These are phyloP conservation scores for Caenorhabditis zanzibari DNA, from an alignment of 2,888 invertebrate species.

Conservation along the genomic window DNA sequence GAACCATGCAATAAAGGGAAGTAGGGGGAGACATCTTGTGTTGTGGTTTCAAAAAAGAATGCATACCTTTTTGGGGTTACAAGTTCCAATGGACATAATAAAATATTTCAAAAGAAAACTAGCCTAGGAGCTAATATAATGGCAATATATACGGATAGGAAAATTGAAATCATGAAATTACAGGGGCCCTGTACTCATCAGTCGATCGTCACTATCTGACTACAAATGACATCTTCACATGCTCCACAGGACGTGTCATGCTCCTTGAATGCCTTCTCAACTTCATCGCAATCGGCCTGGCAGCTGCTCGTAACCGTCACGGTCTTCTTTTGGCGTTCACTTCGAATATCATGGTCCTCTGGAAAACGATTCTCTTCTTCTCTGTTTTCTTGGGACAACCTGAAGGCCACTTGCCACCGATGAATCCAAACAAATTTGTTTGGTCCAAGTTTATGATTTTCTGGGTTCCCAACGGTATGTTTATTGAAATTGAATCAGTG, in stretches of 20 bases:
- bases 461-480: conserved; percentile 63
- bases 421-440: conserved; percentile 55
- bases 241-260: conserved; percentile 79
- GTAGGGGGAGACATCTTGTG: background rate
- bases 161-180: too few species aligned
- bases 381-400: conserved; percentile 73
- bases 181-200: conserved; percentile 78
- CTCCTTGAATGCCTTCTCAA: conserved; percentile 77
- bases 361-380: conserved; percentile 79
- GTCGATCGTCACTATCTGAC: conserved; percentile 78
- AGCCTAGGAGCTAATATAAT: too few species aligned
- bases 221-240: conserved; percentile 74
- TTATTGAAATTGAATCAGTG: conserved; percentile 8
- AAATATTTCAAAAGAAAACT: too few species aligned
- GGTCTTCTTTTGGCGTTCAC: conserved; percentile 75
- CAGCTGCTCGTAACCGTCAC: conserved; percentile 72
- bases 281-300: conserved; percentile 73
- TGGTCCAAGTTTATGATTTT: conserved; percentile 61
- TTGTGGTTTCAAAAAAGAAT: background rate
- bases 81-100: background rate
- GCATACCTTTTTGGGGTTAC: background rate
- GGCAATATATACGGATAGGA: too few species aligned
- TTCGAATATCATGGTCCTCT: conserved; percentile 77
- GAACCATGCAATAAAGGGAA: background rate
- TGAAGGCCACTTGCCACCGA: conserved; percentile 46